Evolutionary conservation across 2,113 vertebrate genomes (phyloP).

Genomic region (human (Homo sapiens)): GRCh38 chr2:70535501-70536000

Average conservation of each 20-base stretch:
- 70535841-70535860: neutral
- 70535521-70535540: conserved; percentile 10
- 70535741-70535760: conserved; percentile 46
- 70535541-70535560: neutral
- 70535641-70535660: neutral
- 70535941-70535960: neutral
- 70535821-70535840: conserved; percentile 57
- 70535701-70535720: conserved; percentile 57
- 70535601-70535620: neutral
- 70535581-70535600: neutral
- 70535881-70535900: conserved; percentile 8
- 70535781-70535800: conserved; percentile 45
- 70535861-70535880: conserved; percentile 5
- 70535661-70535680: conserved; percentile 48
- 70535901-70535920: conserved; percentile 14
- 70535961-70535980: neutral
- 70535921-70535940: neutral
- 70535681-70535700: conserved; percentile 34
- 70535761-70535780: conserved; percentile 52
- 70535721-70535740: neutral
- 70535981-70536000: neutral
- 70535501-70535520: neutral
- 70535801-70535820: conserved; percentile 25
- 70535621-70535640: neutral
- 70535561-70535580: neutral